Evolutionary conservation across 37 sponge, comb jelly and placozoan species (phyloP), one percentile per base, ranked within the genome.

Genomic region (Corticium candelabrum): DNA sequence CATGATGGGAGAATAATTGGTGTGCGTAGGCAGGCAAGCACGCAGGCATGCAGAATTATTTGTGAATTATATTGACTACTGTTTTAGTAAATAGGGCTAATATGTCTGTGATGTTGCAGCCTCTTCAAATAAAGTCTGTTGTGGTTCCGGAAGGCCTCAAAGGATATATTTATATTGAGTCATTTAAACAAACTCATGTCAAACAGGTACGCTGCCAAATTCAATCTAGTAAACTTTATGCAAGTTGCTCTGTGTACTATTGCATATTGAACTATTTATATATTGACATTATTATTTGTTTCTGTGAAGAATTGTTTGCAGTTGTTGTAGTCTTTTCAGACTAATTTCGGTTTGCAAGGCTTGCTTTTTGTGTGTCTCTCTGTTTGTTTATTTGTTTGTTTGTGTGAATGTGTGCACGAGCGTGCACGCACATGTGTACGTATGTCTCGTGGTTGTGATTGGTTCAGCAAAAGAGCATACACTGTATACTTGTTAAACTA

Each of bases 131-230:
- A 76, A 97, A 91, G 83, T 88, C 91, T 34, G 95, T 81, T 2
- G 83, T 94, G 27, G 90, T 89, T 29, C 90, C 89, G 75, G 99
- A 91, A 68, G 95, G 93, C 3, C 75, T 97, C 21, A 94, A 94
- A 73, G 99, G 99, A 33, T 97, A 94, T 76, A 89, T 97, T 39
- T 97, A 97, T 40, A 78, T 97, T 32, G 99, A 97, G 77, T 85
- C 95, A 35, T 97, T 76, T 88, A 97, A 97, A 40, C 99, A 97
- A 84, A 84, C 90, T 3, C 92, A 94, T 68, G 99, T 97, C 77
- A 97, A 97, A 74, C 95, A 95, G 76, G 85, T 85, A n/a, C 35
- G 76, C 0, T 34, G 33, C 30, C 7, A 30, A 27, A 21, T 76
- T 4, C 11, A 30, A 27, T 35, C 0, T 73, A 4, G 27, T 7